phyloP scores from a whole-genome alignment of 2,888 invertebrate genomes.

The Romanomermis culicivorax region DNA sequence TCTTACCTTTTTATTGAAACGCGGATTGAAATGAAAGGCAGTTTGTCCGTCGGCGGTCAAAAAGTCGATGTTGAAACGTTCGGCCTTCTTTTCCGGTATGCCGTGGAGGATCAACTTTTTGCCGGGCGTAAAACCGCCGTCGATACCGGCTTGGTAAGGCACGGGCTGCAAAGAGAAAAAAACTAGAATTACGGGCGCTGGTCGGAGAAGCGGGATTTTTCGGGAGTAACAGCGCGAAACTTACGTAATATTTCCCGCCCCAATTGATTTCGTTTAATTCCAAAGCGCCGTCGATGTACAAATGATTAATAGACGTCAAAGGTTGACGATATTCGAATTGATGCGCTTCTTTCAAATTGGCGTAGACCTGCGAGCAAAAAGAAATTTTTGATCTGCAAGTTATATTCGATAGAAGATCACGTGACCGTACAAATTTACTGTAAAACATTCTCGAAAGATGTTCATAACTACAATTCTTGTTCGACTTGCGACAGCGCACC shows the following conservation, averaged over 20 bases:
- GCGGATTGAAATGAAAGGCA: conserved; percentile 1
- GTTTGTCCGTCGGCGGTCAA: conserved; percentile 2
- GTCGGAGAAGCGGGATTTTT: too few relatives aligned
- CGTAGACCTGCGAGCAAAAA: conserved; percentile 16
- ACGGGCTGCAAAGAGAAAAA: conserved; percentile 16
- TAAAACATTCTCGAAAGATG: neutral
- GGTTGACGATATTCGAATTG: conserved; percentile 22
- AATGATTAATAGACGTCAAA: conserved; percentile 18
- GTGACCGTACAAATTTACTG: neutral
- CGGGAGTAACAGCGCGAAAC: too few relatives aligned
- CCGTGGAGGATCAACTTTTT: conserved; percentile 20
- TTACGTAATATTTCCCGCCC: conserved; percentile 23
- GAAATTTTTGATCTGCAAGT: too few relatives aligned
- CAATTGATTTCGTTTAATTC: conserved; percentile 19
- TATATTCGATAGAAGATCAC: neutral
- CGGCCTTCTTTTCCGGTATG: conserved; percentile 22
- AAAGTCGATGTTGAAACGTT: conserved; percentile 18
- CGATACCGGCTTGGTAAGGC: conserved; percentile 19
- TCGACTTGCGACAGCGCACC: neutral
- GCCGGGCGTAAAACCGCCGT: conserved; percentile 18
- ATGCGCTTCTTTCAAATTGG: conserved; percentile 20
- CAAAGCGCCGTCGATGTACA: conserved; percentile 20
- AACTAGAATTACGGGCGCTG: neutral
- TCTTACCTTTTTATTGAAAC: conserved; percentile 1
- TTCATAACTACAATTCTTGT: neutral